Evolutionary conservation across 2,113 vertebrate genomes (phyloP), one percentile per base, ranked within the genome.

Genomic region (Phyllostomus hastatus): DNA sequence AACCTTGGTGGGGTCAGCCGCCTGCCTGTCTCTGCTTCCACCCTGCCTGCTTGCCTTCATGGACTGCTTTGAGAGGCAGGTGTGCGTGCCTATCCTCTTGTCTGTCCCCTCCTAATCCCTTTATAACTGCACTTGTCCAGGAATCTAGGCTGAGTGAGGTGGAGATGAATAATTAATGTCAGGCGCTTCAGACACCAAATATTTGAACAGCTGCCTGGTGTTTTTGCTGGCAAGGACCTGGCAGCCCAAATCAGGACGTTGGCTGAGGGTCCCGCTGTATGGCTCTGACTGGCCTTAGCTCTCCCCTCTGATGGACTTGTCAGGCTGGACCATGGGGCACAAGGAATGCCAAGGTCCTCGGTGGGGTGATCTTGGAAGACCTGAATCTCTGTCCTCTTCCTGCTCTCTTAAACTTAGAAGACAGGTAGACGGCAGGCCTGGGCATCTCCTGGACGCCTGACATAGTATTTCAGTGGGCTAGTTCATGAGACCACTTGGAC

Each of bases 141-240:
- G 98, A 98, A 98, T 98, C 98, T 98, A 97, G 97, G 98, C 98
- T 98, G 98, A 98, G 97, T 98, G 98, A 98, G 98, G 88, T 98
- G 48, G 97, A 98, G 97, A 98, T 98, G 98, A 99, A 99, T 98
- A 98, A 99, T 98, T 98, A 98, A 98, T 98, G 98, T 98, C 98
- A 98, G 95, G 95, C 97, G 96, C 98, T 99, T 99, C 98, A 99
- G 98, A 98, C 98, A 95, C 98, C 98, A 98, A 98, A 98, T 99
- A 99, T 99, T 99, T 99, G 98, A 99, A 98, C 98, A 99, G 98
- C 98, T 99, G 98, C 43, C 26, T 97, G 88, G 93, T 98, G 97
- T 98, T 99, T 99, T 98, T 97, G 89, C 98, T 98, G 98, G 98
- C 98, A 98, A 98, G 87, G 97, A 94, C 97, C 98, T 97, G 95